Percentiles rank a stretch among this genome's conserved stretches.
Conservation (phyloP, 53 echinoderm and acorn worm genomes). For the Apostichopus leukothele region DNA sequence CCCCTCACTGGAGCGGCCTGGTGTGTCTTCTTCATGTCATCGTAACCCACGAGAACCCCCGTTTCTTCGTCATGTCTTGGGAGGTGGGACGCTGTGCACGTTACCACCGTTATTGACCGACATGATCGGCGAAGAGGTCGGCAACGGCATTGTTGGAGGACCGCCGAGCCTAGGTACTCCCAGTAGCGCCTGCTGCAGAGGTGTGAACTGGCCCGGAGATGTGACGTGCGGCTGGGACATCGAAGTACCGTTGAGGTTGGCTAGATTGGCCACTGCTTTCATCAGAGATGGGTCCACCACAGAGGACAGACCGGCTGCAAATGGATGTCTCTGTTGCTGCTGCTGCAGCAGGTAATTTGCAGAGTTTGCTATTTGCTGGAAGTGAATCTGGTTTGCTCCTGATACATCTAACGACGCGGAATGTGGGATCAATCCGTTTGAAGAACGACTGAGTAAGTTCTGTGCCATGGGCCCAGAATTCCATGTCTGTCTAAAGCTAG, state of each 20-base stretch:
- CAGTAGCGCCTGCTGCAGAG: conserved; percentile 34
- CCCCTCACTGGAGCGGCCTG: too few species aligned
- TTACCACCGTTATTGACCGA: conserved; percentile 36
- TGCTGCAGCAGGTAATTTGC: neutral
- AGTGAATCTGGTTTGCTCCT: conserved; percentile 52
- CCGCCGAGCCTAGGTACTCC: conserved; percentile 3
- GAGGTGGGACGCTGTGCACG: conserved; percentile 45
- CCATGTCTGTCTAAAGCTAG: conserved; percentile 94
- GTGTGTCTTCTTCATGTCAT: too few species aligned
- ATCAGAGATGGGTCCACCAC: conserved; percentile 38
- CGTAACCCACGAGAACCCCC: too few species aligned
- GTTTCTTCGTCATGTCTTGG: conserved; percentile 30
- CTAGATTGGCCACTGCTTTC: conserved; percentile 39
- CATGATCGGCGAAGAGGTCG: conserved; percentile 37
- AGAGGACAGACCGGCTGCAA: conserved; percentile 2
- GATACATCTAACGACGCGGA: conserved; percentile 56
- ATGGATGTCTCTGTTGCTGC: conserved; percentile 16
- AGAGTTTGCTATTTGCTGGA: conserved; percentile 40
- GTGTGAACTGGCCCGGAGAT: conserved; percentile 39
- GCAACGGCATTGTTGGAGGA: conserved; percentile 17
- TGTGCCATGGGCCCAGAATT: conserved; percentile 56
- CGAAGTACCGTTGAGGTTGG: conserved; percentile 28
- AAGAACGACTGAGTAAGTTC: conserved; percentile 42
- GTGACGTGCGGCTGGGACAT: conserved; percentile 30
- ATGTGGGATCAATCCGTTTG: conserved; percentile 50